phyloP scores from a whole-genome alignment of 2,797 vertebrate genomes.

The Sciaenops ocellatus region DNA sequence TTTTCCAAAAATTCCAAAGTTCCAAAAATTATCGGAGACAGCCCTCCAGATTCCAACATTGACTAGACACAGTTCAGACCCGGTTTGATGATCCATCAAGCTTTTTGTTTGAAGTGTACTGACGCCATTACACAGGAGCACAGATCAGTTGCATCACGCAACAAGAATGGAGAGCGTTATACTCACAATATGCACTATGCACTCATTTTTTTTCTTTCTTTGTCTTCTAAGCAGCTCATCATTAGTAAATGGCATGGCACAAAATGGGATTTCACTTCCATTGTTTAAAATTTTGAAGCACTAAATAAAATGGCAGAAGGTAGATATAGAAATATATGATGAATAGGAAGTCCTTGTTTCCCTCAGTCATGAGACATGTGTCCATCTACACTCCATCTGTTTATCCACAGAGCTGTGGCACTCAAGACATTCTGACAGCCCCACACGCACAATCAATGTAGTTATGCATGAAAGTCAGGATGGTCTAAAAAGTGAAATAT shows the following conservation, averaged over 20 bases:
- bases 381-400: neutral
- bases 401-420: neutral
- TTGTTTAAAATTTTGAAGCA: too few relatives aligned
- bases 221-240: constrained; percentile 10
- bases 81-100: neutral
- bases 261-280: neutral
- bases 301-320: too few relatives aligned
- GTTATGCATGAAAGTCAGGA: neutral
- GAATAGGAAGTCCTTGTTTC: neutral
- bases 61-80: too few relatives aligned
- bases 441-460: neutral
- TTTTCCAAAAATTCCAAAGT: too few relatives aligned
- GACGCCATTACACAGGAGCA: neutral
- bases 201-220: neutral
- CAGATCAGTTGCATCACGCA: neutral
- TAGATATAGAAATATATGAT: too few relatives aligned
- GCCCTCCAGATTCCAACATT: too few relatives aligned
- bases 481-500: too few relatives aligned
- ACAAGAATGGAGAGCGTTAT: neutral
- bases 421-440: neutral
- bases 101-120: neutral
- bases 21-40: too few relatives aligned
- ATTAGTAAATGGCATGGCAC: constrained; percentile 37
- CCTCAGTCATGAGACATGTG: neutral
- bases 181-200: neutral